Evolutionary conservation across 2,113 vertebrate species (phyloP), one percentile per base, ranked within the genome.

Genomic region (Actenoides lindsayi): DNA sequence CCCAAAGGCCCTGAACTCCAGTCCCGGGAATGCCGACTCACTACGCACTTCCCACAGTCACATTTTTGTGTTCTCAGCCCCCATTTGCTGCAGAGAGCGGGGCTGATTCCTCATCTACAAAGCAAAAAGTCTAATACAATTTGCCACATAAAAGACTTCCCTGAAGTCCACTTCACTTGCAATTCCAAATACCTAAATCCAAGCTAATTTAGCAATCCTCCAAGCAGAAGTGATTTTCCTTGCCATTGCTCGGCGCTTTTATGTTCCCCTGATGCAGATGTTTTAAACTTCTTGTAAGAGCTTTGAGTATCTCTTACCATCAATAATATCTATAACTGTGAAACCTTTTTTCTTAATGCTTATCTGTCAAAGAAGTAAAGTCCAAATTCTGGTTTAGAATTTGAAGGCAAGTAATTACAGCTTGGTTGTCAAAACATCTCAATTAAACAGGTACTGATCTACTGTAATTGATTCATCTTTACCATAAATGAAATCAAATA

Each of bases 171-270:
- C 44, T 95, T 91, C 28, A 73, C 57, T 91, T 82, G 67, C 35
- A 93, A 63, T 88, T 93, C 63, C 76, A 80, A 73, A 30, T 76
- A 50, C 48, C 35, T 89, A 78, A 85, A 89, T 87, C 62, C 84
- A 79, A 83, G 53, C 57, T 88, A 96, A 96, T 93, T 79, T 76
- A 91, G 71, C 91, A 97, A 94, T 80, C 79, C 78, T 93, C 92
- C 90, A 91, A 90, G 90, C 75, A 95, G 59, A 96, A 96, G 31
- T 93, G 82, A 97, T 96, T 97, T 90, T 93, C 87, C 59, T 76
- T 74, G 46, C 78, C 21, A 41, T 94, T 95, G 87, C n/a, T 18
- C 79, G 57, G 54, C 25, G 46, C 51, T 94, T 96, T 68, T 51
- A 91, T 87, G 67, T 88, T 93, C 90, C 50, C 8, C 41, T 24